phyloP scores from a whole-genome alignment of 2,113 vertebrate species.

The Poecile atricapillus region DNA sequence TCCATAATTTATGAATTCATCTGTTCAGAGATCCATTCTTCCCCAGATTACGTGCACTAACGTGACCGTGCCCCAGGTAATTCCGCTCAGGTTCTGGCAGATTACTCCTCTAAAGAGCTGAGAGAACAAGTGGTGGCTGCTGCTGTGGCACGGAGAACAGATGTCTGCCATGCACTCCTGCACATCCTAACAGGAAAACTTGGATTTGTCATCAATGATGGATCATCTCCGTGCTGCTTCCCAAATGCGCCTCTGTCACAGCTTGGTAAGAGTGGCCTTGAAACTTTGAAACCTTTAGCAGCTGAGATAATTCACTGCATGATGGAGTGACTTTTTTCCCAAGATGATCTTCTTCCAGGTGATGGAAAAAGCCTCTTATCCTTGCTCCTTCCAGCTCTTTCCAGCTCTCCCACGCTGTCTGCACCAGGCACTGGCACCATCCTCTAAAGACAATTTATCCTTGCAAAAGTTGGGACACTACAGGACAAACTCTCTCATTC shows the following conservation, averaged over 20 bases:
- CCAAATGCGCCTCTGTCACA: not conserved
- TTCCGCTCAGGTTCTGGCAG: not conserved
- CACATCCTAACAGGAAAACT: conserved; percentile 6
- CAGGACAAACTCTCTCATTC: not conserved
- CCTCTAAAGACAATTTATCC: not conserved
- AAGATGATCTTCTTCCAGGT: not conserved
- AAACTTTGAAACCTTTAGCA: not conserved
- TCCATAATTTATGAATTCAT: not conserved
- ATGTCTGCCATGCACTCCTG: not conserved
- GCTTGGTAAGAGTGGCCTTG: not conserved
- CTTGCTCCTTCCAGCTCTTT: not conserved
- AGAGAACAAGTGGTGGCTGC: not conserved
- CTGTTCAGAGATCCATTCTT: not conserved
- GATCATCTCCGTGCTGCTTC: not conserved
- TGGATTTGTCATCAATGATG: conserved; percentile 35
- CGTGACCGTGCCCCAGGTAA: not conserved
- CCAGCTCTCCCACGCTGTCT: not conserved
- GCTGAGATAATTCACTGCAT: not conserved
- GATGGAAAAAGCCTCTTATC: not conserved
- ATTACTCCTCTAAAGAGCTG: not conserved
- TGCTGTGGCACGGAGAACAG: not conserved
- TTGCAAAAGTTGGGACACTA: not conserved
- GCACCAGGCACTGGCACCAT: not conserved
- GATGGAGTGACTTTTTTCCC: not conserved
- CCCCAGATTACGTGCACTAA: not conserved